phyloP scores from a whole-genome alignment of 2,797 vertebrate species.

The Gambelia wislizenii region DNA sequence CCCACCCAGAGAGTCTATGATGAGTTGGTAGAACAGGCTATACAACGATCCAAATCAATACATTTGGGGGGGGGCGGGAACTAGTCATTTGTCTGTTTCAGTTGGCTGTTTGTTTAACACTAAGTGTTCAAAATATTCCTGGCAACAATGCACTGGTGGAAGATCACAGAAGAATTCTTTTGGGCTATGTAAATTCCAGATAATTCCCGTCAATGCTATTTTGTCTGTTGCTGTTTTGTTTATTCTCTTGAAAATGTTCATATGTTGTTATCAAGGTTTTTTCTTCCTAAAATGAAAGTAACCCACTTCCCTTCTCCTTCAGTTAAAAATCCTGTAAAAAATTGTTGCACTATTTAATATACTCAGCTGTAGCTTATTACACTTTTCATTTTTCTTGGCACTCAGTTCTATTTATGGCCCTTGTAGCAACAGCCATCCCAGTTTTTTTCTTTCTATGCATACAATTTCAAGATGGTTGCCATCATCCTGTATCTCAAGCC shows the following conservation, averaged over 20 bases:
- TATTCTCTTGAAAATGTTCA: background rate
- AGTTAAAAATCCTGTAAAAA: background rate
- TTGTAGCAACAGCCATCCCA: background rate
- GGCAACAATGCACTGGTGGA: background rate
- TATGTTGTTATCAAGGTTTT: background rate
- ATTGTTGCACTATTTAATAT: background rate
- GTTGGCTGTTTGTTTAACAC: background rate
- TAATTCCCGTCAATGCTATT: background rate
- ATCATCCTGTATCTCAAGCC: background rate
- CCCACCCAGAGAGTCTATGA: background rate
- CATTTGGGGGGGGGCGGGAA: no score
- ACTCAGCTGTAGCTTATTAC: conserved; percentile 3
- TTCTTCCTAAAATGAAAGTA: background rate
- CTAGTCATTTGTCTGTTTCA: background rate
- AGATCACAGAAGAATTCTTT: background rate
- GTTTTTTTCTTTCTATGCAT: background rate
- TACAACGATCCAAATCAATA: background rate
- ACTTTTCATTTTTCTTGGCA: conserved; percentile 12
- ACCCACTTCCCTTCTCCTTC: background rate
- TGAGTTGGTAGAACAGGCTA: background rate
- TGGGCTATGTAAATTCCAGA: background rate
- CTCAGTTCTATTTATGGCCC: background rate
- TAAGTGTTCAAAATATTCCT: background rate
- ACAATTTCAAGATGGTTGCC: background rate
- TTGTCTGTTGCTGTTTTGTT: background rate